Conservation (phyloP, 1,140 invertebrate genomes). For the Lasaia peninsularis region DNA sequence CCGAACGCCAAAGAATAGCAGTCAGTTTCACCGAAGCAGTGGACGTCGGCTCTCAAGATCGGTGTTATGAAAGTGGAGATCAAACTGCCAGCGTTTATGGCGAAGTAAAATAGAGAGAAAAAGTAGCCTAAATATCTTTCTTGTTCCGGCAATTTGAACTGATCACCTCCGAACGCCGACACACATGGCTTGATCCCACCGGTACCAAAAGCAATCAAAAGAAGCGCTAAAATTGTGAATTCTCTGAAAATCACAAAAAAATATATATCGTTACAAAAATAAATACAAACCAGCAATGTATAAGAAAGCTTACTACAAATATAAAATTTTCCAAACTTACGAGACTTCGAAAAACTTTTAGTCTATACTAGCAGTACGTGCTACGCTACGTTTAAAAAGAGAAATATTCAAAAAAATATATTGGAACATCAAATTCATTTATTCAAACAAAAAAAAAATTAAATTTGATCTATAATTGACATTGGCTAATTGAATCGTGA, state of each 20-base stretch:
- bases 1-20: conserved; percentile 96
- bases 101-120: conserved; percentile 96
- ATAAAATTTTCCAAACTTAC: no score
- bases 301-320: no score
- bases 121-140: conserved; percentile 87
- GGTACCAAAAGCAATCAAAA: conserved; percentile 92
- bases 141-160: conserved; percentile 90
- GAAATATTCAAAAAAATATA: no score
- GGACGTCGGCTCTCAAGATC: conserved; percentile 87
- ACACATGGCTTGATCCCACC: conserved; percentile 99
- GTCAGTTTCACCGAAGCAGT: conserved; percentile 88
- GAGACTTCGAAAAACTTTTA: no score
- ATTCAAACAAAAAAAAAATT: no score
- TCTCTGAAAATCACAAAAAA: conserved; percentile 72
- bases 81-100: conserved; percentile 94
- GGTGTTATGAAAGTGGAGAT: conserved; percentile 95
- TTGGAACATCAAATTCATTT: no score
- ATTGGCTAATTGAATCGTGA: no score
- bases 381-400: no score
- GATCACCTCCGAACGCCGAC: conserved; percentile 97
- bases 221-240: conserved; percentile 87
- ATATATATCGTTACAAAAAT: no score
- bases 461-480: no score
- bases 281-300: no score
- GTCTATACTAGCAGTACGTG: no score